These are phyloP conservation scores for Lutjanus campechanus DNA, from an alignment of 2,797 vertebrate species.

Conservation along the genomic window DNA sequence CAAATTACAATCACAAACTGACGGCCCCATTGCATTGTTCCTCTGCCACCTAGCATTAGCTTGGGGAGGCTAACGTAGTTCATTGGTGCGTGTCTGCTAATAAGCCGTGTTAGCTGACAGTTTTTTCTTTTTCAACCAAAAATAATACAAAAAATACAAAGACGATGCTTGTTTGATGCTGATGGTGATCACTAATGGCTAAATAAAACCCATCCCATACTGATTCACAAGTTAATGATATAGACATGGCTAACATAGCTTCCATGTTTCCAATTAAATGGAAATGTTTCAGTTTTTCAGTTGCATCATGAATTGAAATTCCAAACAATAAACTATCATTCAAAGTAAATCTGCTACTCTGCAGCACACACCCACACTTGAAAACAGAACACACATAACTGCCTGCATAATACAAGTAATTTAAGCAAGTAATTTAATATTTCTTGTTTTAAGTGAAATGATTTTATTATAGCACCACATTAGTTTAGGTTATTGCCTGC, in stretches of 20 bases:
- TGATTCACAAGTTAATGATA: not conserved
- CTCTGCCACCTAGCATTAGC: constrained; percentile 54
- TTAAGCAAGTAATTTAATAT: not conserved
- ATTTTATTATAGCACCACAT: not conserved
- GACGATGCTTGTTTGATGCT: not conserved
- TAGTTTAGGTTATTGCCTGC: not conserved
- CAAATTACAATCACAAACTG: constrained; percentile 83
- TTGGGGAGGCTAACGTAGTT: constrained; percentile 12
- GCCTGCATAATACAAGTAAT: not conserved
- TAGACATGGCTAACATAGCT: not conserved
- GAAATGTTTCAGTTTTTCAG: too few species aligned
- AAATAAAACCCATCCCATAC: not conserved
- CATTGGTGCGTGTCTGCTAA: constrained; percentile 25
- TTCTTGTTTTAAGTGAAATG: not conserved
- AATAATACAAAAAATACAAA: too few species aligned
- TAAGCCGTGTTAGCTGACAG: constrained; percentile 1
- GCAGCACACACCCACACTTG: constrained; percentile 19
- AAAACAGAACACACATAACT: not conserved
- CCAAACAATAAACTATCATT: not conserved
- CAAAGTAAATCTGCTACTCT: not conserved
- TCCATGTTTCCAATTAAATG: not conserved
- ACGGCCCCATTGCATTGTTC: constrained; percentile 58
- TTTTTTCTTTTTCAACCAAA: constrained; percentile 2
- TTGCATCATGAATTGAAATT: too few species aligned
- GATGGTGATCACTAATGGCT: not conserved